Evolutionary conservation across 2,113 vertebrate species (phyloP), one percentile per base, ranked within the genome.

Genomic region (Grammomys surdaster): DNA sequence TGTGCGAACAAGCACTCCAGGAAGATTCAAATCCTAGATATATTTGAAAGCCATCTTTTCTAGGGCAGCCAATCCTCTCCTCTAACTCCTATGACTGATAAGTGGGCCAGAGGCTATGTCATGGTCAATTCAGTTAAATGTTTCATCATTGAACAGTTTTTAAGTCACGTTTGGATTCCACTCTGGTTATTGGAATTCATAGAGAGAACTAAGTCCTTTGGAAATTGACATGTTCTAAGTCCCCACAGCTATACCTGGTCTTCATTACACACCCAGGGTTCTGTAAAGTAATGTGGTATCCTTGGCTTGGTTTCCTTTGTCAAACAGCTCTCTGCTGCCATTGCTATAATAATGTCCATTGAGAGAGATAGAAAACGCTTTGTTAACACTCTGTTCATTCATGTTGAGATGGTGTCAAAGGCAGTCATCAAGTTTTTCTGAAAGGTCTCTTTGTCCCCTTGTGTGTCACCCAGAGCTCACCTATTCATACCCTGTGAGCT

Each of bases 401-500:
- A 82, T 72, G 69, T 5, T 89, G 91, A 96, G 94, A 90, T 60
- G 43, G 40, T 78, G 72, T 95, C 91, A 80, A 88, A 88, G 84
- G 77, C 31, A 33, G 88, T 88, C 91, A 88, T 86, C 51, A 46
- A 24, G n/a, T 85, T 80, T 82, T 93, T 48, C 88, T 96, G 91
- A 97, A 97, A 96, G 84, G 17, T 76, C 85, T 81, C 84, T 97
- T 97, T 96, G 97, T 97, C 43, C 65, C n/a, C 3, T 91, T 16
- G 26, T 40, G 73, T 40, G 70, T 84, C 51, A 51, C 76, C 31
- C 93, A 63, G 17, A 80, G 91, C 94, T 96, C 54, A 91, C 96
- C 93, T 96, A 89, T 93, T 97, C 81, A 91, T 78, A 65, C 82
- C 56, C 86, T 60, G n/a, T 88, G 95, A 97, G 17, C 69, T 96